phyloP scores from a whole-genome alignment of 2,113 vertebrate genomes.

The Melierax canorus region DNA sequence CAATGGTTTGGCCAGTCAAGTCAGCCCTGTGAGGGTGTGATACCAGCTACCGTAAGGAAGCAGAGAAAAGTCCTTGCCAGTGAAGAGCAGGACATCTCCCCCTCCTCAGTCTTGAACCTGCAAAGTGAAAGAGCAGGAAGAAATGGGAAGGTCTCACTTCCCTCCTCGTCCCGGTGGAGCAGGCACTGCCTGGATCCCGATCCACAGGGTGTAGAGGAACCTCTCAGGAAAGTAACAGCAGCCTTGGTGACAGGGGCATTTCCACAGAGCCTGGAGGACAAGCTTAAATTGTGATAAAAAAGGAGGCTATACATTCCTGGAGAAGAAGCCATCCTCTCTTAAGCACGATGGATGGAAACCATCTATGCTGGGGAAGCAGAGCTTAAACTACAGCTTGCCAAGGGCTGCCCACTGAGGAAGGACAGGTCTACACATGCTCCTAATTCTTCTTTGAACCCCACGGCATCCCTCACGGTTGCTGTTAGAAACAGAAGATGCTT shows the following conservation, averaged over 20 bases:
- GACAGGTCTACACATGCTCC: background rate
- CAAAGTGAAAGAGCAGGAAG: background rate
- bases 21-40: background rate
- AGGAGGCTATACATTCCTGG: background rate
- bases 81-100: background rate
- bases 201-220: background rate
- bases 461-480: background rate
- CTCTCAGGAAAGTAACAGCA: background rate
- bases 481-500: background rate
- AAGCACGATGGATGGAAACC: background rate
- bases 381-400: background rate
- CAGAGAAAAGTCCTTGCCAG: background rate
- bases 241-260: background rate
- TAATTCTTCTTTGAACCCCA: background rate
- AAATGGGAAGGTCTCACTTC: background rate
- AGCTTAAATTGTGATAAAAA: background rate
- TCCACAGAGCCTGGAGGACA: background rate
- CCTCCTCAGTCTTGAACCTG: background rate
- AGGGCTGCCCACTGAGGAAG: background rate
- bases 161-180: accelerated
- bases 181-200: background rate
- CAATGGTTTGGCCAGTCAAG: background rate
- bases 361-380: background rate
- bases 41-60: background rate
- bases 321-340: background rate